Base-by-base conservation (phyloP, 2,113 vertebrate genomes). In the Galbula dea region DNA sequence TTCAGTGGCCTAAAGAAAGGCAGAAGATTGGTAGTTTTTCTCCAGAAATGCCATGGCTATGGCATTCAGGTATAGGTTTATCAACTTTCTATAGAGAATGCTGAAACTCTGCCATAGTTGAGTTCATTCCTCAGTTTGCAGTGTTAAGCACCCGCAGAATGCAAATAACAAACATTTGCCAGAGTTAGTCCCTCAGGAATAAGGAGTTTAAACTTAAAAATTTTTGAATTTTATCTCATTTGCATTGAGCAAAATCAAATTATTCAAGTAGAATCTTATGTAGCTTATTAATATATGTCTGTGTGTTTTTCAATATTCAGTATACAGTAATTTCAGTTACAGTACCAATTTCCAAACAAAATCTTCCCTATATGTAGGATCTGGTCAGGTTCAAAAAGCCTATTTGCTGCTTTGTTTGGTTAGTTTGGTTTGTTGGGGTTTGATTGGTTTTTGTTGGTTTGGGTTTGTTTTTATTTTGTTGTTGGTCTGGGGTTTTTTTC, bases 81-180 rank as follows among this genome's bases (percentile, higher is more conserved):
- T 32, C n/a, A 59, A 3, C 1, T 46, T 0, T 45, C 3, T 41
- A 6, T 3, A 62, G 4, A 6, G 2, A 81, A 67, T 30, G 8
- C 2, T 66, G n/a, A 62, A 87, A 8, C 26, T 20, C 12, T 54
- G 10, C 10, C 22, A 26, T 3, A 63, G 15, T 24, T 72, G 34
- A 88, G 5, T 5, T 75, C 3, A 34, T 32, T 43, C 29, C 22
- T 71, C 9, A 49, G 5, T 62, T 76, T 68, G 17, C 8, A 49
- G 8, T 22, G 8, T 5, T 82, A 74, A 76, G 4, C 4, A 39
- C 20, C 6, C 16, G 46, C 20, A 59, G 34, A 65, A 63, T 14
- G 5, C 10, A 72, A 54, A 29, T 3, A 73, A 22, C 5, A 54
- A 69, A 2, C 18, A 54, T 3, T 6, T 58, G 45, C 6, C 12